phyloP scores from a whole-genome alignment of 1,140 invertebrate species.

The Monochamus saltuarius region DNA sequence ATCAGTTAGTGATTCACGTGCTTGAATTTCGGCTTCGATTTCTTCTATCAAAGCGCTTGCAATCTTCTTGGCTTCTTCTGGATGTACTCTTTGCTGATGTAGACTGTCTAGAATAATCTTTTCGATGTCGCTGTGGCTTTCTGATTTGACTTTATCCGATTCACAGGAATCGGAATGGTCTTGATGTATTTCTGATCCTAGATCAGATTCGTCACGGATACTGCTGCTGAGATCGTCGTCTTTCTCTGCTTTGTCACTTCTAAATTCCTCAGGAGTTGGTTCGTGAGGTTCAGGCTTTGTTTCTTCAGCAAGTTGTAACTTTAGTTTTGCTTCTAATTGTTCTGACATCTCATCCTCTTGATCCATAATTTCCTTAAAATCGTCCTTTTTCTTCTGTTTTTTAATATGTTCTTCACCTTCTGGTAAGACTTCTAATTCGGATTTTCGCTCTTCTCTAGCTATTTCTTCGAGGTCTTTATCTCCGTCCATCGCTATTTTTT shows the following conservation, averaged over 20 bases:
- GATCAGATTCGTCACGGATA: conserved; percentile 46
- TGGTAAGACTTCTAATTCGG: not conserved
- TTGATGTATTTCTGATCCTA: conserved; percentile 48
- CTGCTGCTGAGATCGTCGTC: conserved; percentile 47
- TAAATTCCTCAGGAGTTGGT: not conserved
- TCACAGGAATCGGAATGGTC: conserved; percentile 46
- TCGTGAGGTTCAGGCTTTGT: not conserved
- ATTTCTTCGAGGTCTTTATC: not conserved
- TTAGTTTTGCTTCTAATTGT: conserved; percentile 1
- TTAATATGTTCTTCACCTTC: not conserved
- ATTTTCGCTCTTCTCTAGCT: not conserved
- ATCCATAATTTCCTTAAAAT: not conserved
- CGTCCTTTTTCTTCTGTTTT: not conserved
- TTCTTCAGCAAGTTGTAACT: not conserved
- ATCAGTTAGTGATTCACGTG: conserved; percentile 32
- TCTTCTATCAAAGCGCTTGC: conserved; percentile 57
- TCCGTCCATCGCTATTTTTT: conserved; percentile 7
- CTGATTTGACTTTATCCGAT: conserved; percentile 46
- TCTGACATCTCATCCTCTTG: conserved; percentile 7
- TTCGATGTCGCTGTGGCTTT: conserved; percentile 49
- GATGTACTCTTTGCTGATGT: conserved; percentile 57
- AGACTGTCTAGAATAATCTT: conserved; percentile 49
- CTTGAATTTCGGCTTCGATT: conserved; percentile 57
- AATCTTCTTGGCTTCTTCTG: conserved; percentile 55
- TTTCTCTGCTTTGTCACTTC: conserved; percentile 36